Percentiles rank a stretch among this genome's conserved stretches.
Conservation (phyloP, 2,113 vertebrate genomes). For the Oncorhynchus mykiss region DNA sequence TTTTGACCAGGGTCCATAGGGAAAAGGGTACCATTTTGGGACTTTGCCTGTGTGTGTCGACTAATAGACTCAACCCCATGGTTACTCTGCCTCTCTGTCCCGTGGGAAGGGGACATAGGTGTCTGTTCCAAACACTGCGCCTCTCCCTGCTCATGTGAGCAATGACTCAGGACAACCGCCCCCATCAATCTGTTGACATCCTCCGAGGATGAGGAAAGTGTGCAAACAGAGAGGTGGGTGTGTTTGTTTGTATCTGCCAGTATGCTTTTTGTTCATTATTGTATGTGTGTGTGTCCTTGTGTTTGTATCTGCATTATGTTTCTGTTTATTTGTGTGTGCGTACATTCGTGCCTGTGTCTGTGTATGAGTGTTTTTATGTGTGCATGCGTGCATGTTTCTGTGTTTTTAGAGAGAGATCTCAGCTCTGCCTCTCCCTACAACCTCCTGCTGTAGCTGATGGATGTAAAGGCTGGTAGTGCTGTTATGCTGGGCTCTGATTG, state of each 20-base stretch:
- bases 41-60: no score
- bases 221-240: neutral
- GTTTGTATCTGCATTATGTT: neutral
- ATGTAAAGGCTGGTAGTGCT: neutral
- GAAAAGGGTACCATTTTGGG: no score
- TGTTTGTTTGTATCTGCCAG: no score
- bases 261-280: neutral
- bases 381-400: neutral
- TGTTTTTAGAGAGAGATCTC: neutral
- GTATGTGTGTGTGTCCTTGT: neutral
- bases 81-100: neutral
- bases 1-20: no score
- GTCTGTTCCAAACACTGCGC: conserved; percentile 12
- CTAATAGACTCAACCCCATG: neutral
- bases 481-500: neutral
- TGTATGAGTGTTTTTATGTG: neutral
- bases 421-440: neutral
- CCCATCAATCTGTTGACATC: conserved; percentile 17
- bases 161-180: conserved; percentile 34
- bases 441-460: neutral
- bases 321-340: neutral
- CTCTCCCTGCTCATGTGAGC: conserved; percentile 27
- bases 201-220: neutral
- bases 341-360: no score
- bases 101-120: neutral